A percentile compares a stretch with the other conserved stretches of the same genome.
Conservation (phyloP, 2,113 vertebrate genomes). For the Promerops cafer region DNA sequence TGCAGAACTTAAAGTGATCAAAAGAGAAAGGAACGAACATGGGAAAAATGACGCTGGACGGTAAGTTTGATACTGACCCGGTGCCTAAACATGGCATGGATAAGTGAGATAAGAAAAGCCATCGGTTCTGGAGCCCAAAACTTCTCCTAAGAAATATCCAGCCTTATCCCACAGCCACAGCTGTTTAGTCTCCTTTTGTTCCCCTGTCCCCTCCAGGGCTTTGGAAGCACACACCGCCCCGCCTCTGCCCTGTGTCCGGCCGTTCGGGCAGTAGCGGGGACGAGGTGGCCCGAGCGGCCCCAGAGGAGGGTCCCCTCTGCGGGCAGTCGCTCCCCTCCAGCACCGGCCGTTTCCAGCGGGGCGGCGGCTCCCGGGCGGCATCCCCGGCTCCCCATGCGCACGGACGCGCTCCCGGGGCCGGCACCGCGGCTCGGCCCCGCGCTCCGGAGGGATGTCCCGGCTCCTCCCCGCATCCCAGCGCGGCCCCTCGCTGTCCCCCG, state of each 20-base stretch:
- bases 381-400: accelerated
- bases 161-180: background rate
- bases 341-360: background rate
- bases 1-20: background rate
- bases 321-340: accelerated
- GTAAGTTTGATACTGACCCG: background rate
- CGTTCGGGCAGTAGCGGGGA: accelerated
- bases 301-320: background rate
- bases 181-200: background rate
- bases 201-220: too few relatives aligned
- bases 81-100: background rate
- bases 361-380: background rate
- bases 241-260: accelerated
- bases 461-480: background rate
- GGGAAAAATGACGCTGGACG: background rate
- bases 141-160: background rate
- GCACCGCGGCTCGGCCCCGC: background rate
- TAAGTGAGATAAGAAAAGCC: background rate
- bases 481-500: background rate
- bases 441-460: background rate
- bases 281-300: accelerated
- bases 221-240: background rate
- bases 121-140: background rate
- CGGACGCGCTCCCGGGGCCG: background rate
- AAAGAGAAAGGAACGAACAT: background rate